Conservation (phyloP, 2,797 vertebrate species). For the Xenentodon cancila region DNA sequence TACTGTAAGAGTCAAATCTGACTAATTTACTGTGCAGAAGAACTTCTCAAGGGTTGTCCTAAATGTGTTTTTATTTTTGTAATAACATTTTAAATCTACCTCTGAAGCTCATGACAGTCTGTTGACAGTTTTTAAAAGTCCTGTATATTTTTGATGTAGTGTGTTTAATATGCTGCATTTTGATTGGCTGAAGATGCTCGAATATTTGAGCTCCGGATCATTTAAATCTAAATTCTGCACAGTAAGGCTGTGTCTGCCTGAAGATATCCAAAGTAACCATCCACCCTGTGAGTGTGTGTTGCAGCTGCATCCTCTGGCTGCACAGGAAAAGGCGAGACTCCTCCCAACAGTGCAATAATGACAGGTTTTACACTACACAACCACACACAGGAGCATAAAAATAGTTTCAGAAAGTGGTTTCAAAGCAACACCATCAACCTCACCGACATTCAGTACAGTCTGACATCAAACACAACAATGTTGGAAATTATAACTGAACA, state of each 20-base stretch:
- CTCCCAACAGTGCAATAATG: conserved; percentile 60
- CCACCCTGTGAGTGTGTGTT: conserved; percentile 13
- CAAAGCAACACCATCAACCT: conserved; percentile 3
- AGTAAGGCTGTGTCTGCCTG: conserved; percentile 22
- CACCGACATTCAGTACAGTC: neutral
- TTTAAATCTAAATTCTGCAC: conserved; percentile 21
- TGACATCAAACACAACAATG: conserved; percentile 3
- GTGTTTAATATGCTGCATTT: too few relatives aligned
- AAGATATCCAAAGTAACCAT: conserved; percentile 11
- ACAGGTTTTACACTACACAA: conserved; percentile 42
- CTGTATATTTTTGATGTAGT: too few relatives aligned
- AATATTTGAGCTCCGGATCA: neutral
- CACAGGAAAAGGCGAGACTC: conserved; percentile 53
- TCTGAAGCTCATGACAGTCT: too few relatives aligned
- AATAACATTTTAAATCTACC: too few relatives aligned
- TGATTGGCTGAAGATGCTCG: too few relatives aligned
- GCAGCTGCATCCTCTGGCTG: conserved; percentile 61
- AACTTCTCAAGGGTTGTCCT: too few relatives aligned
- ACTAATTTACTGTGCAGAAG: too few relatives aligned
- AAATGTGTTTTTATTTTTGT: too few relatives aligned
- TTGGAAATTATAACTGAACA: conserved; percentile 7
- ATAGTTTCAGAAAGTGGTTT: conserved; percentile 4
- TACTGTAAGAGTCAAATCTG: too few relatives aligned
- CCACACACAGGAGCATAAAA: conserved; percentile 16
- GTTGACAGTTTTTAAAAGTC: too few relatives aligned